Evolutionary conservation across 2,113 vertebrate species (phyloP).

Genomic region (Leiothrix lutea): DNA sequence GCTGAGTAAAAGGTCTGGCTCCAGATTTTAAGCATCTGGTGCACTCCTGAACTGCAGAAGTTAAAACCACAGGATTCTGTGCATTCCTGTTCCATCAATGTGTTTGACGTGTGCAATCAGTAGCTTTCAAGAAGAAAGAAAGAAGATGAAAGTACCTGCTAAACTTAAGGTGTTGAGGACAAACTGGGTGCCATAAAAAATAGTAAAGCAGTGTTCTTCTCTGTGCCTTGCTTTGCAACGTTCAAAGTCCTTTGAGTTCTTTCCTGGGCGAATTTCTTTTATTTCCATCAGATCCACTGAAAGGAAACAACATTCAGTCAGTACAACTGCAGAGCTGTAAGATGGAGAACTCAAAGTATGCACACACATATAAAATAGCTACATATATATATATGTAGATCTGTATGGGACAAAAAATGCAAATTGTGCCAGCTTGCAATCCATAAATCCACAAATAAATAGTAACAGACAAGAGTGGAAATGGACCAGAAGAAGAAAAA

Average conservation of each 20-base stretch:
- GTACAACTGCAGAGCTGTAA: neutral
- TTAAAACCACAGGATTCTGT: neutral
- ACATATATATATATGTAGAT: neutral
- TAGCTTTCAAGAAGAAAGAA: neutral
- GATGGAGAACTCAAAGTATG: neutral
- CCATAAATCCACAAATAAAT: neutral
- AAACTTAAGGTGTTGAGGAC: slow-evolving; percentile 92
- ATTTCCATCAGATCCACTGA: slow-evolving; percentile 95
- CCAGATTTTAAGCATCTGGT: neutral
- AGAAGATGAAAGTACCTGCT: slow-evolving; percentile 75
- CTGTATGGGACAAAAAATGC: neutral
- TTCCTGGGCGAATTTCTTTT: slow-evolving; percentile 90
- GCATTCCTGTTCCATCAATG: neutral
- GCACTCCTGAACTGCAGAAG: neutral
- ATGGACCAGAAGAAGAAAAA: neutral
- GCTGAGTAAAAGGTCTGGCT: neutral
- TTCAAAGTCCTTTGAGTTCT: slow-evolving; percentile 93
- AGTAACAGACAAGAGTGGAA: neutral
- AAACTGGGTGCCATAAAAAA: slow-evolving; percentile 92
- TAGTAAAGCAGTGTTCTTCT: slow-evolving; percentile 87
- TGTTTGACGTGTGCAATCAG: neutral
- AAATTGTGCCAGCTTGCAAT: neutral
- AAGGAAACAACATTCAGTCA: slow-evolving; percentile 45
- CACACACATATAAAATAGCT: neutral
- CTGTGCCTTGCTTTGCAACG: slow-evolving; percentile 85